A percentile compares a stretch with the other conserved stretches of the same genome.
These are phyloP conservation scores for Aspidiotus destructor DNA, from an alignment of 2,888 invertebrate genomes.

Conservation along the genomic window DNA sequence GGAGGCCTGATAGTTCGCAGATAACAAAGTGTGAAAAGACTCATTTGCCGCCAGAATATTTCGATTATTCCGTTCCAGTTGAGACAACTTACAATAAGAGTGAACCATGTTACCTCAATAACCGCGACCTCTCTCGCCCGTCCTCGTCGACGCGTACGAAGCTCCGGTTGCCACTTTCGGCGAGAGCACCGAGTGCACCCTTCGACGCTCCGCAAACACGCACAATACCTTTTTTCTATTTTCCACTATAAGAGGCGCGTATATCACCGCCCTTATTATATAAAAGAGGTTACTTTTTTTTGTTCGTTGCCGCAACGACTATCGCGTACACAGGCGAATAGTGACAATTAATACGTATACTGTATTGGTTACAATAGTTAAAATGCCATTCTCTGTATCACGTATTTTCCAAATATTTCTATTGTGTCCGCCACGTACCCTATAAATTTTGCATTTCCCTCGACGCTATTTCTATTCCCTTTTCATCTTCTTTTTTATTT, in stretches of 20 bases:
- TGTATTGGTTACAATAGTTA: conserved; percentile 22
- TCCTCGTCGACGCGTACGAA: conserved; percentile 1
- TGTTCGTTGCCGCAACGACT: not conserved
- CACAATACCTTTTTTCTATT: not conserved
- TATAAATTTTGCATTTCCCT: conserved; percentile 2
- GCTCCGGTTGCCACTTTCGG: not conserved
- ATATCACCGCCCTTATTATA: not conserved
- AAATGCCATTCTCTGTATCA: conserved; percentile 23
- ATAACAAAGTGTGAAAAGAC: conserved; percentile 29
- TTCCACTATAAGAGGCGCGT: not conserved
- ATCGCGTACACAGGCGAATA: not conserved
- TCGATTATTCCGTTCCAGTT: conserved; percentile 31
- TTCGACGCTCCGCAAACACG: not conserved
- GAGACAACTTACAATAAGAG: conserved; percentile 8
- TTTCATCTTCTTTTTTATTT: not conserved
- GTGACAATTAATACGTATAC: conserved; percentile 12
- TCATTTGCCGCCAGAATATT: conserved; percentile 19
- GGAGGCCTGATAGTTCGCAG: conserved; percentile 25
- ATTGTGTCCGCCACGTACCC: conserved; percentile 21
- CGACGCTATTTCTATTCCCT: not conserved
- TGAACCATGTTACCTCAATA: conserved; percentile 21
- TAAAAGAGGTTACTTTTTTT: not conserved
- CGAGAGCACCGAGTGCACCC: conserved; percentile 1
- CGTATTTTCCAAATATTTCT: conserved; percentile 19
- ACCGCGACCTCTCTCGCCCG: not conserved